phyloP scores from a whole-genome alignment of 2,888 invertebrate genomes.

The Idaea dimidiata region DNA sequence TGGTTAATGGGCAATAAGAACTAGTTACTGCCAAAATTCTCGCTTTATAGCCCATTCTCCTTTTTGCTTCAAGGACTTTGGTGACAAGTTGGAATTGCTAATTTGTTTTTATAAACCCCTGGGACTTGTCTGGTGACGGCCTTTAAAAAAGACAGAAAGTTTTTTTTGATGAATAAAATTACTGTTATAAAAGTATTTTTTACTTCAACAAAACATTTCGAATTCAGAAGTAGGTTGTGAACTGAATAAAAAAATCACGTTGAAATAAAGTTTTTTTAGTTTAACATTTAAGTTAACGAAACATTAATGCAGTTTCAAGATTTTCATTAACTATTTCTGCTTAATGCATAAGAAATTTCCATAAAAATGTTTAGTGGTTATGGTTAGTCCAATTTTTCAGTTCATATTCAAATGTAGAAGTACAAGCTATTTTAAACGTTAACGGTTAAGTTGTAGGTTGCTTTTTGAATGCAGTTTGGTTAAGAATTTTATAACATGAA shows the following conservation, averaged over 20 bases:
- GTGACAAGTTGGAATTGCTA: constrained; percentile 4
- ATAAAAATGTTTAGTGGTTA: neutral
- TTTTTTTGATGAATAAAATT: neutral
- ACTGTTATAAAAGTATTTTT: neutral
- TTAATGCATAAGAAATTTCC: neutral
- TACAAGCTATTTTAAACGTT: neutral
- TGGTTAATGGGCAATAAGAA: constrained; percentile 20
- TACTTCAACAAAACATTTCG: neutral
- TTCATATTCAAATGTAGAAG: neutral
- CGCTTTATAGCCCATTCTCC: constrained; percentile 21
- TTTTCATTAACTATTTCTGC: neutral
- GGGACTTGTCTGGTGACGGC: neutral
- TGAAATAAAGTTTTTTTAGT: neutral
- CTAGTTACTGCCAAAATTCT: constrained; percentile 15
- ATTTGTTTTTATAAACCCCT: constrained; percentile 1
- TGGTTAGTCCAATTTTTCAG: neutral
- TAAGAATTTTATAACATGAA: neutral
- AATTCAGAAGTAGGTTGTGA: neutral
- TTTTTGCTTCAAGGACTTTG: constrained; percentile 12
- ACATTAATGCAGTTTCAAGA: neutral
- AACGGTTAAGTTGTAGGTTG: neutral
- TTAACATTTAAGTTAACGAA: neutral
- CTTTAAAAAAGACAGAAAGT: neutral
- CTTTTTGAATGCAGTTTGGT: neutral
- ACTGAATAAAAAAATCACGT: neutral